Evolutionary conservation across 2,888 invertebrate genomes (phyloP), one percentile per base, ranked within the genome.

Genomic region (Perizoma flavofasciatum): DNA sequence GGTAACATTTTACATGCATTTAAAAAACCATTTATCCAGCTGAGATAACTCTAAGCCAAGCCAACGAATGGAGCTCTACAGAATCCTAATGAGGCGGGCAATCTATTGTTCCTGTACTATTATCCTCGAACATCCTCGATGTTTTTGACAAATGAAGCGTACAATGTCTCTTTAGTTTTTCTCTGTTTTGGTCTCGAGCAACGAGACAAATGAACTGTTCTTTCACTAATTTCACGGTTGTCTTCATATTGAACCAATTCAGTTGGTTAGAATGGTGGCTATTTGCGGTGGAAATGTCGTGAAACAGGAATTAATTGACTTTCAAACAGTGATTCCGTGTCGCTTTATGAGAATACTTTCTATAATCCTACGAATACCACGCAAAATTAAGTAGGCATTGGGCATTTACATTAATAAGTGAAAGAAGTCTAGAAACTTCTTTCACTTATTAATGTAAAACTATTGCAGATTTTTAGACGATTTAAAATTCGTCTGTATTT

Each of bases 71-170:
- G 10, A 51, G 43, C 41, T 43, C 7, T 11, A 39, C 43, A 7
- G 65, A 59, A 65, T 61, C 57, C 41, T 61, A 65, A 65, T 68
- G 68, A 66, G 49, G 55, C 68, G 54, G 33, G 55, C 57, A 35
- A 32, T 43, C 67, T 43, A 66, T 68, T 68, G 68, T 68, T 68
- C 59, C 52, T 0, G 33, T 35, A 51, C 37, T 37, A 45, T 44
- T 52, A 52, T 32, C 51, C n/a, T 11, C 10, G 37, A 37, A 49
- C 56, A 49, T 53, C 47, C 59, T 44, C 47, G 49, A 41, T 52
- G 47, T 33, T 52, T 43, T 43, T 50, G 51, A 45, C 60, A 61
- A 61, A 61, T 56, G 53, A 56, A 53, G 49, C 61, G 51, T 52
- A 44, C 39, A 43, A 40, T 37, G 44, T 43, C 46, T 45, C 48